phyloP scores from a whole-genome alignment of 2,797 vertebrate genomes.

The Spinus olivaceus region DNA sequence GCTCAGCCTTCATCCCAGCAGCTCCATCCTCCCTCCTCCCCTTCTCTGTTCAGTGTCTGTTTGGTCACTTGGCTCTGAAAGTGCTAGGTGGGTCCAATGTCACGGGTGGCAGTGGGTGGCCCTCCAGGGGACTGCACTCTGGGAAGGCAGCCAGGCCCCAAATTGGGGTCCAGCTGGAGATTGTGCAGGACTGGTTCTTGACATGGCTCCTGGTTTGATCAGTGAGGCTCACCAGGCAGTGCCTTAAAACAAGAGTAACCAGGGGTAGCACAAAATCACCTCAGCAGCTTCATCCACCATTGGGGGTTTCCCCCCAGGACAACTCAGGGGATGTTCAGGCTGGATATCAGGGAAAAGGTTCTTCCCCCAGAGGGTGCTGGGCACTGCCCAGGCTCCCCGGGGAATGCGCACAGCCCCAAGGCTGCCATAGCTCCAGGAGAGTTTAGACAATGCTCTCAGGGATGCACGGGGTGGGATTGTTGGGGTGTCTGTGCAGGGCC shows the following conservation, averaged over 20 bases:
- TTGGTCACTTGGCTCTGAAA: neutral
- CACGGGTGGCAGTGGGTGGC: rapidly evolving
- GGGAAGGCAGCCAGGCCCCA: rapidly evolving
- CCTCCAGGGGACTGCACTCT: rapidly evolving
- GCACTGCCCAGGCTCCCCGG: neutral
- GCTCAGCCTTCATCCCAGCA: neutral
- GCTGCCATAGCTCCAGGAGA: neutral
- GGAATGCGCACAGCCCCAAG: neutral
- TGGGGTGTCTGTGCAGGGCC: neutral
- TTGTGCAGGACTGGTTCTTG: neutral
- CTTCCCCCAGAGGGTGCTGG: neutral
- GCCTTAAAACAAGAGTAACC: neutral
- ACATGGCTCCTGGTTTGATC: rapidly evolving
- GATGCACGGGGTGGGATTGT: no score
- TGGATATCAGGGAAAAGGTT: neutral
- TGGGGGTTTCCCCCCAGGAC: neutral
- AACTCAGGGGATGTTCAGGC: neutral
- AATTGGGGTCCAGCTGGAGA: rapidly evolving
- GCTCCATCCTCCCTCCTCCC: neutral
- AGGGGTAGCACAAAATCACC: neutral
- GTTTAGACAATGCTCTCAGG: rapidly evolving
- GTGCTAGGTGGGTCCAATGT: rapidly evolving
- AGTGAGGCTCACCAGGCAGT: neutral
- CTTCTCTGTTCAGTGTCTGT: neutral
- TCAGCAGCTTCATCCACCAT: neutral